Evolutionary conservation across 2,888 invertebrate species (phyloP).

Genomic region (Psylliodes chrysocephalus): DNA sequence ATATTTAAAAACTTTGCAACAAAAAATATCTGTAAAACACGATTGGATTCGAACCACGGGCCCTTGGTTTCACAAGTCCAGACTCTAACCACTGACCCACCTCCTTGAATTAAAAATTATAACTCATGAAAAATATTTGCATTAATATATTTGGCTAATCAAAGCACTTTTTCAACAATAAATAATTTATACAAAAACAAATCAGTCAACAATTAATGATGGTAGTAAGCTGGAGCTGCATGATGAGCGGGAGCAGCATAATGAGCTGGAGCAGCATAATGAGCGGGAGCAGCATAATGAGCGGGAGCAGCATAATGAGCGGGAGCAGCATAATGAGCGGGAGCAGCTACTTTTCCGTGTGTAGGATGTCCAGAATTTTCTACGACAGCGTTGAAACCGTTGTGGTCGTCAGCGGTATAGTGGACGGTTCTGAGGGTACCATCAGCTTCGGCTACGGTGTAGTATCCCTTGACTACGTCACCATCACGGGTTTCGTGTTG

Average conservation of each 20-base stretch:
- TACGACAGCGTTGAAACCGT: slow-evolving; percentile 68
- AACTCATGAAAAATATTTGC: no score
- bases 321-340: slow-evolving; percentile 25
- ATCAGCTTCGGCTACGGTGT: slow-evolving; percentile 71
- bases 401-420: slow-evolving; percentile 70
- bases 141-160: no score
- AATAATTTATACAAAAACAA: not conserved
- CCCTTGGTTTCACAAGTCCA: no score
- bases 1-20: no score
- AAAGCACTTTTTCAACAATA: slow-evolving; percentile 6
- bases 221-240: slow-evolving; percentile 33
- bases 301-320: slow-evolving; percentile 26
- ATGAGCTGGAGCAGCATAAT: slow-evolving; percentile 29
- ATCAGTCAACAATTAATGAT: slow-evolving; percentile 31
- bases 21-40: no score
- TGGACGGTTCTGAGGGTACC: slow-evolving; percentile 72
- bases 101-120: no score
- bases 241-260: slow-evolving; percentile 29
- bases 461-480: slow-evolving; percentile 70
- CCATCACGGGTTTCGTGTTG: slow-evolving; percentile 68
- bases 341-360: slow-evolving; percentile 37
- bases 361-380: slow-evolving; percentile 44
- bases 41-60: no score
- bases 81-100: no score
- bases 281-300: slow-evolving; percentile 32